These are phyloP conservation scores for Lissocephala sabroskyi DNA, from an alignment of 2,888 invertebrate genomes.

Conservation along the genomic window DNA sequence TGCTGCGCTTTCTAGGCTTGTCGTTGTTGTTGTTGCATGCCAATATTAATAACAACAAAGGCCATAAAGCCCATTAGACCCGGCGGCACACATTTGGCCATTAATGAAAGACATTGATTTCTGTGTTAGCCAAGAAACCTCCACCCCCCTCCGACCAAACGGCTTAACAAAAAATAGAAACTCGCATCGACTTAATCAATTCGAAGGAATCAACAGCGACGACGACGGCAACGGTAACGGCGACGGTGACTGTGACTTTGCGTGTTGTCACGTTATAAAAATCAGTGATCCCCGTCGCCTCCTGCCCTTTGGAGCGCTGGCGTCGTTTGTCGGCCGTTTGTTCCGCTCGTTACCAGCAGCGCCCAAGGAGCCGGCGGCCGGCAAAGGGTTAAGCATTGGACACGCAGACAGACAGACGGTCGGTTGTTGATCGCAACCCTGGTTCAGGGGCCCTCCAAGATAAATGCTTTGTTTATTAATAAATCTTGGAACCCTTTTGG, in stretches of 20 bases:
- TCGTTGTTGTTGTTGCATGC: slow-evolving; percentile 65
- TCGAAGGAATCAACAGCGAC: slow-evolving; percentile 5
- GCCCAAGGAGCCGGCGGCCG: slow-evolving; percentile 15
- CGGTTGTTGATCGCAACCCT: slow-evolving; percentile 32
- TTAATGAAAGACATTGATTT: slow-evolving; percentile 66
- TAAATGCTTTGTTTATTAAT: slow-evolving; percentile 48
- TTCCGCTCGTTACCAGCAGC: slow-evolving; percentile 62
- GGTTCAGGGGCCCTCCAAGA: slow-evolving; percentile 1
- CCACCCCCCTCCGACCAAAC: too few relatives aligned
- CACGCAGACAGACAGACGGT: too few relatives aligned
- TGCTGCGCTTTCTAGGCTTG: too few relatives aligned
- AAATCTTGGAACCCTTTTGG: slow-evolving; percentile 70
- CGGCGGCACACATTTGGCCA: slow-evolving; percentile 62
- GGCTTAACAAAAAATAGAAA: too few relatives aligned
- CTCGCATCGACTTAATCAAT: slow-evolving; percentile 44
- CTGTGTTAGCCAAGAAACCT: slow-evolving; percentile 28
- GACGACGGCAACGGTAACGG: background rate
- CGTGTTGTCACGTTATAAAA: slow-evolving; percentile 73
- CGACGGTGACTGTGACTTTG: slow-evolving; percentile 54
- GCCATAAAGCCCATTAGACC: slow-evolving; percentile 64
- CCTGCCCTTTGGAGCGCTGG: too few relatives aligned
- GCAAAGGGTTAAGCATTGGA: too few relatives aligned
- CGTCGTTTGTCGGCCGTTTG: slow-evolving; percentile 29
- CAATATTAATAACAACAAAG: slow-evolving; percentile 62
- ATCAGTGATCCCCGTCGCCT: slow-evolving; percentile 57